Evolutionary conservation across 2,113 vertebrate genomes (phyloP).

Genomic region (Anarhynchus alexandrinus): DNA sequence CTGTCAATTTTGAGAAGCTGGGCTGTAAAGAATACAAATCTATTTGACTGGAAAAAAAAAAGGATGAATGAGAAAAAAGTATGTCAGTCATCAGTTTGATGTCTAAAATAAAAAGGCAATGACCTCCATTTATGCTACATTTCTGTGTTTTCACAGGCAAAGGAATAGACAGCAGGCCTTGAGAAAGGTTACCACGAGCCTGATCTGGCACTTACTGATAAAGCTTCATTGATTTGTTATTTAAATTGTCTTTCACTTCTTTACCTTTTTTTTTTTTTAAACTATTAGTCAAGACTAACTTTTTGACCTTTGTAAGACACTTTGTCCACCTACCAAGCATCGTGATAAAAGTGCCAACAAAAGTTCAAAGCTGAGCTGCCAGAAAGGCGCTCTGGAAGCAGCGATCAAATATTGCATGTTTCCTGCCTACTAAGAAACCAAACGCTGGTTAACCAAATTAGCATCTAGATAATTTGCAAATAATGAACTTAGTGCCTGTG

Average conservation of each 20-base stretch:
- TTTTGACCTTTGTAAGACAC: background rate
- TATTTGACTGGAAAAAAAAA: background rate
- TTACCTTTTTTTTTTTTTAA: background rate
- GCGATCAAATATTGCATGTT: fast-evolving
- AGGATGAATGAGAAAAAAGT: background rate
- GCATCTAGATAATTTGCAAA: background rate
- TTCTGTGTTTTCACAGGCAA: background rate
- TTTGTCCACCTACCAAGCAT: background rate
- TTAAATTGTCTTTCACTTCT: background rate
- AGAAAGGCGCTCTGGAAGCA: background rate
- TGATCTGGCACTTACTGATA: background rate
- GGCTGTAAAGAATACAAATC: background rate
- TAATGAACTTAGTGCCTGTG: background rate
- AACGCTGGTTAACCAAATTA: background rate
- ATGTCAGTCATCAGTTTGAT: background rate
- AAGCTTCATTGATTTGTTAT: background rate
- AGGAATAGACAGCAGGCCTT: background rate
- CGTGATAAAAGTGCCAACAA: background rate
- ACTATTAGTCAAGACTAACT: background rate
- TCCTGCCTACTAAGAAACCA: background rate
- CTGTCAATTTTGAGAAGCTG: background rate
- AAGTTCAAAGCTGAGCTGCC: background rate
- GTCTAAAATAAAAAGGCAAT: background rate
- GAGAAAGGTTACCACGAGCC: background rate
- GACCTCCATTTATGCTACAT: background rate